Evolutionary conservation across 2,888 invertebrate genomes (phyloP), one percentile per base, ranked within the genome.

Genomic region (Euzophera pinguis): DNA sequence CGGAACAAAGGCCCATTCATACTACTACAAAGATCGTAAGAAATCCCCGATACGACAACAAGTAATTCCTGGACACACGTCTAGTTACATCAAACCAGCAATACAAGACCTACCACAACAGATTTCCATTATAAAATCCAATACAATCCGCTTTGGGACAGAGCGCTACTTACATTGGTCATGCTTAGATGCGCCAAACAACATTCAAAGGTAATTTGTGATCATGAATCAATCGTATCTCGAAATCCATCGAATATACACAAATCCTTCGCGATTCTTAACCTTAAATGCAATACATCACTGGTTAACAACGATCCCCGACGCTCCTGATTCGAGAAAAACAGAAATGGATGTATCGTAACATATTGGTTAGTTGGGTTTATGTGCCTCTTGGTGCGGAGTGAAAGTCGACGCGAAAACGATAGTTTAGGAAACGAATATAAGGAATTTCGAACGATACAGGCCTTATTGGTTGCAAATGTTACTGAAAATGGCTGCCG

Each of bases 191-290:
- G 70, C 73, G 72, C 72, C 73, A 71, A 73, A 79, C 81, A 78
- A 80, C 78, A 81, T 80, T 74, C 73, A 71, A 75, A 86, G 84
- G 84, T 88, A 86, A 88, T 87, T 51, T 85, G 86, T 78, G 79
- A 79, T 73, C 81, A 84, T 88, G 84, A 84, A 87, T 89, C 88
- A 88, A 86, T 85, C 86, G 69, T 78, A 81, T 84, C 78, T 73
- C 69, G 72, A 72, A 71, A 81, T 79, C 75, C 72, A 69, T 73
- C 66, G 66, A 71, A 69, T 63, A 69, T 60, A 60, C 60, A 61
- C 65, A 64, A 68, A 66, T 72, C 43, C 42, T 43, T 51, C n/a
- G 13, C 34, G 27, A 37, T 27, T 43, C 32, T 50, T 41, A 35
- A 35, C 16, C 13, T 34, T 16, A 12, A 22, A 22, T 27, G 14